A percentile compares a stretch with the other conserved stretches of the same genome.
phyloP scores from a whole-genome alignment of 2,888 invertebrate genomes.

The Apamea anceps region DNA sequence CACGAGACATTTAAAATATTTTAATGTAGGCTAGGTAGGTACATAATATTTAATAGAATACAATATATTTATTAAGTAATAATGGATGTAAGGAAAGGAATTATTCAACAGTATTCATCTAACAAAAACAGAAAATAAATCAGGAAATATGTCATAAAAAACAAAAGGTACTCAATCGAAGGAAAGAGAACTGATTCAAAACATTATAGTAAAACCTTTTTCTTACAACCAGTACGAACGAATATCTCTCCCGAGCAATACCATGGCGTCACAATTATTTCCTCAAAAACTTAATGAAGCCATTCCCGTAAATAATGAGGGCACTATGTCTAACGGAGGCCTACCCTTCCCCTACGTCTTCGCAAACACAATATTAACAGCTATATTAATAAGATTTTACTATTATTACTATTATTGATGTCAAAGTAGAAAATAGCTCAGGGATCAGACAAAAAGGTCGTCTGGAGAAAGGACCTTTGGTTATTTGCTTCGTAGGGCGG shows the following conservation, averaged over 20 bases:
- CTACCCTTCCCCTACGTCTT: background rate
- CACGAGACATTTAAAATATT: background rate
- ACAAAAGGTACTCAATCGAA: background rate
- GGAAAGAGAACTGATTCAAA: slow-evolving; percentile 20
- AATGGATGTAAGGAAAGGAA: too few relatives aligned
- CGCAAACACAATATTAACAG: slow-evolving; percentile 45
- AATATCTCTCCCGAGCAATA: slow-evolving; percentile 12
- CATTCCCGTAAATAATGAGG: slow-evolving; percentile 39
- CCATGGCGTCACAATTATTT: slow-evolving; percentile 41
- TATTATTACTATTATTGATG: slow-evolving; percentile 45
- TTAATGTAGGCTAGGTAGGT: background rate
- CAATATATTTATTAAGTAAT: background rate
- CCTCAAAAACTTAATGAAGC: slow-evolving; percentile 49
- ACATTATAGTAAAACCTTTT: slow-evolving; percentile 25
- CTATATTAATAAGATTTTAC: slow-evolving; percentile 36
- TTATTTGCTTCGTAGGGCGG: slow-evolving; percentile 57
- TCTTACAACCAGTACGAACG: slow-evolving; percentile 3
- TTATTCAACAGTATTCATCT: background rate
- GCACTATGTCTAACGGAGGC: slow-evolving; percentile 12
- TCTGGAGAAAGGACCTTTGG: slow-evolving; percentile 63
- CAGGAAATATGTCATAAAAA: slow-evolving; percentile 8
- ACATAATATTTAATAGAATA: background rate
- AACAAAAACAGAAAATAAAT: slow-evolving; percentile 8
- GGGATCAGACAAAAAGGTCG: slow-evolving; percentile 62
- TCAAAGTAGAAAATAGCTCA: slow-evolving; percentile 51